Evolutionary conservation across 2,113 vertebrate species (phyloP).

Genomic region (Cacatua alba): DNA sequence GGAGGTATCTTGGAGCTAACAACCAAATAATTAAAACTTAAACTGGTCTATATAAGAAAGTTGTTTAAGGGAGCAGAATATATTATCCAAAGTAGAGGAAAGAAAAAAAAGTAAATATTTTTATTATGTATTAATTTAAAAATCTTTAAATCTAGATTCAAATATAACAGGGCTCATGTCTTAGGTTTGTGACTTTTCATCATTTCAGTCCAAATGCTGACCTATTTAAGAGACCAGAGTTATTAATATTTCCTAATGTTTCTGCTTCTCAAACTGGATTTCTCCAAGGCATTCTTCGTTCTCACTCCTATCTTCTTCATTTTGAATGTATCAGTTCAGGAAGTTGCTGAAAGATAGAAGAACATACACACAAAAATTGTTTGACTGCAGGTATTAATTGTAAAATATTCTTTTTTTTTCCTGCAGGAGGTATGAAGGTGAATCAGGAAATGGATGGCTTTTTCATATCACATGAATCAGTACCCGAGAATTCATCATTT

Average conservation of each 20-base stretch:
- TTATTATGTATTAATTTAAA: not conserved
- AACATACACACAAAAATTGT: slow-evolving; percentile 26
- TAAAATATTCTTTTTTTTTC: not conserved
- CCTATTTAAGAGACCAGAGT: not conserved
- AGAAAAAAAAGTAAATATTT: not conserved
- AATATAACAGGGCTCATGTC: not conserved
- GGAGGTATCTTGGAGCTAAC: not conserved
- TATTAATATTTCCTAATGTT: not conserved
- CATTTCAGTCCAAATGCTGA: not conserved
- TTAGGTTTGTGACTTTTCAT: not conserved
- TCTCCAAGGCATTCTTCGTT: not conserved
- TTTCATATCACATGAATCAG: slow-evolving; percentile 79
- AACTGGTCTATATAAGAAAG: not conserved
- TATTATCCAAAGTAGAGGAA: not conserved
- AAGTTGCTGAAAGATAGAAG: slow-evolving; percentile 24
- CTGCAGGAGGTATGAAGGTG: slow-evolving; percentile 54
- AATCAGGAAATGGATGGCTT: slow-evolving; percentile 86
- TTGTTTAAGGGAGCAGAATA: not conserved
- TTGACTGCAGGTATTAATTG: not conserved
- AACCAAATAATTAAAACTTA: not conserved
- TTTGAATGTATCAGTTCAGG: not conserved
- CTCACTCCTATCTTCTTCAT: not conserved
- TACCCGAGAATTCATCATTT: slow-evolving; percentile 76
- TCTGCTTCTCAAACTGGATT: not conserved
- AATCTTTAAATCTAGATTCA: not conserved